These are phyloP conservation scores for Lycocerus yunnanus DNA, from an alignment of 2,888 invertebrate species.

Conservation along the genomic window DNA sequence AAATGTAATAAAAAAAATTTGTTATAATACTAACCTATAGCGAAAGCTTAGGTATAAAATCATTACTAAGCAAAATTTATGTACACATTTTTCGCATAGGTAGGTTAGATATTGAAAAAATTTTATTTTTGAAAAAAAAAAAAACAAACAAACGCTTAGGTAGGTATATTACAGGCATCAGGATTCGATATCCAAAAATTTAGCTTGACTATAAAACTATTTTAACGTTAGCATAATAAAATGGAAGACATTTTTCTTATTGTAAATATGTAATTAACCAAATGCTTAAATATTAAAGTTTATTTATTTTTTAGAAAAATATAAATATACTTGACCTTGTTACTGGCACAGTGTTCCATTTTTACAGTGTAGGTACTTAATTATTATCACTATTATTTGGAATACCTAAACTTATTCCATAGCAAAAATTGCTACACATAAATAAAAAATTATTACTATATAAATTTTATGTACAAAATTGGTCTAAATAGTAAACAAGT, in stretches of 20 bases:
- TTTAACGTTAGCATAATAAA: background rate
- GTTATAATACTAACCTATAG: background rate
- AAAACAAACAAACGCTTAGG: too few relatives aligned
- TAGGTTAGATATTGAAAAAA: background rate
- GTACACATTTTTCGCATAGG: background rate
- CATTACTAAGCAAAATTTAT: background rate
- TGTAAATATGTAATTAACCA: background rate
- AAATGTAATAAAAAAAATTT: constrained; percentile 8
- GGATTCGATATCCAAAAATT: background rate
- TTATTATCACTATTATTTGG: constrained; percentile 26
- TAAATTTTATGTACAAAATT: constrained; percentile 24
- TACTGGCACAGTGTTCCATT: constrained; percentile 37
- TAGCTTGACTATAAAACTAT: background rate
- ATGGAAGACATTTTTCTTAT: constrained; percentile 22
- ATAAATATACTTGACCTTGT: constrained; percentile 33
- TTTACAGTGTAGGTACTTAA: constrained; percentile 31
- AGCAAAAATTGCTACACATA: constrained; percentile 5
- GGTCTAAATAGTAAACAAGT: constrained; percentile 12
- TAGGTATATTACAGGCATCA: background rate
- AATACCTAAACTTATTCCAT: constrained; percentile 17
- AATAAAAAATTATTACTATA: constrained; percentile 12
- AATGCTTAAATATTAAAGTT: constrained; percentile 6
- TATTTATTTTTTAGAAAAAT: constrained; percentile 9
- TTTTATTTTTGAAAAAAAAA: background rate
- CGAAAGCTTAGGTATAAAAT: background rate